phyloP scores from a whole-genome alignment of 2,888 invertebrate genomes.

The Leptopilina myrica region DNA sequence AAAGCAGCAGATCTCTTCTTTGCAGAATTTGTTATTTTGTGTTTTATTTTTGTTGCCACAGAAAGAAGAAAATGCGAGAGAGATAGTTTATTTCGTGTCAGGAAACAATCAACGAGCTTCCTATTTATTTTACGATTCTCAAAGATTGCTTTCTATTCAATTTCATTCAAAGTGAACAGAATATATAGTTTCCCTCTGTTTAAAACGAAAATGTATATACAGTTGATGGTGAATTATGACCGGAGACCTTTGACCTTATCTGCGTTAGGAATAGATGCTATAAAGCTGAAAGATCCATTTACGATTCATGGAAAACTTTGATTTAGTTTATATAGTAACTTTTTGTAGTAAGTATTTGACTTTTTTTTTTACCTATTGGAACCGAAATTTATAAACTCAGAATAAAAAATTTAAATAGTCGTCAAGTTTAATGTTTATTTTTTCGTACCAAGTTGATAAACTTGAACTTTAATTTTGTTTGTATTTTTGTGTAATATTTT shows the following conservation, averaged over 20 bases:
- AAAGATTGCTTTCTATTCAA: slow-evolving; percentile 3
- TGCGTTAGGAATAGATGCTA: background rate
- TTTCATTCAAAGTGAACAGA: background rate
- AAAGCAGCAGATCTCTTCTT: background rate
- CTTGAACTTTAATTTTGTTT: too few species aligned
- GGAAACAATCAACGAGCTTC: slow-evolving; percentile 4
- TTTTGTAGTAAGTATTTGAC: too few species aligned
- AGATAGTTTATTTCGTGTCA: slow-evolving; percentile 5
- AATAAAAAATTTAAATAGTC: too few species aligned
- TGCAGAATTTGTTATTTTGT: background rate
- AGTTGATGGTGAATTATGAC: background rate
- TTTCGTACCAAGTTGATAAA: too few species aligned
- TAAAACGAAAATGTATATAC: background rate
- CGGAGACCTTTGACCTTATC: background rate
- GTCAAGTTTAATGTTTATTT: too few species aligned
- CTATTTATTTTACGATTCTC: background rate
- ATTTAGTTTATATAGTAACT: too few species aligned
- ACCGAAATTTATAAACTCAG: too few species aligned
- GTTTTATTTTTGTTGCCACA: background rate
- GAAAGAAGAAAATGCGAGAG: background rate
- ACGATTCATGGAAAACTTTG: too few species aligned
- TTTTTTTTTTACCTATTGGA: too few species aligned
- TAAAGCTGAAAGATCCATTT: too few species aligned
- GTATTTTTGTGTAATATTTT: too few species aligned
- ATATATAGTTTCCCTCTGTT: background rate